A percentile compares a stretch with the other conserved stretches of the same genome.
Conservation (phyloP, 2,888 invertebrate genomes). For the Saturnia japonica region DNA sequence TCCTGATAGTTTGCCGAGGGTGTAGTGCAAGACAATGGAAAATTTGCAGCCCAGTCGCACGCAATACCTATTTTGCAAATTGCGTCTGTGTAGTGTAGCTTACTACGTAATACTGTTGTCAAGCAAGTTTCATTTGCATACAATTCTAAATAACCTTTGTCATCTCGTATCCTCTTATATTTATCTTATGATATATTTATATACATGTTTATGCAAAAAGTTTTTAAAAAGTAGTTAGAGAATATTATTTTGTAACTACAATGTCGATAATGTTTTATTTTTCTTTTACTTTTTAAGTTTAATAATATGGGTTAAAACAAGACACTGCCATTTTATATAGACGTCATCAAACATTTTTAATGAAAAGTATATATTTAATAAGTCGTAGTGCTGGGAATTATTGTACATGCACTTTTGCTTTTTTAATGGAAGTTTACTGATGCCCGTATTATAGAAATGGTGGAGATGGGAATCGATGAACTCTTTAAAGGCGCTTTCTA, state of each 20-base stretch:
- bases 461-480: too few relatives aligned
- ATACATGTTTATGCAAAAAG: too few relatives aligned
- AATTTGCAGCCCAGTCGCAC: constrained; percentile 12
- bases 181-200: constrained; percentile 2
- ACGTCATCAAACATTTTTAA: too few relatives aligned
- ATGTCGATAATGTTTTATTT: neutral
- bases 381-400: too few relatives aligned
- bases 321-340: too few relatives aligned
- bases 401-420: too few relatives aligned
- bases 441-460: too few relatives aligned
- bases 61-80: constrained; percentile 21
- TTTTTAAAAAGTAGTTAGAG: too few relatives aligned
- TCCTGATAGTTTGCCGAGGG: neutral
- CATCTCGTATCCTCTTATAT: constrained; percentile 4
- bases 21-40: constrained; percentile 20
- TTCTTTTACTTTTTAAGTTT: neutral
- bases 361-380: too few relatives aligned
- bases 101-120: constrained; percentile 20
- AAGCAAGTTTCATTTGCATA: constrained; percentile 30
- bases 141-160: constrained; percentile 17
- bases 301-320: too few relatives aligned
- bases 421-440: too few relatives aligned
- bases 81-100: constrained; percentile 18
- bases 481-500: too few relatives aligned
- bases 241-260: neutral